Evolutionary conservation across 2,888 invertebrate genomes (phyloP).

Genomic region (Mesochorus sp.): DNA sequence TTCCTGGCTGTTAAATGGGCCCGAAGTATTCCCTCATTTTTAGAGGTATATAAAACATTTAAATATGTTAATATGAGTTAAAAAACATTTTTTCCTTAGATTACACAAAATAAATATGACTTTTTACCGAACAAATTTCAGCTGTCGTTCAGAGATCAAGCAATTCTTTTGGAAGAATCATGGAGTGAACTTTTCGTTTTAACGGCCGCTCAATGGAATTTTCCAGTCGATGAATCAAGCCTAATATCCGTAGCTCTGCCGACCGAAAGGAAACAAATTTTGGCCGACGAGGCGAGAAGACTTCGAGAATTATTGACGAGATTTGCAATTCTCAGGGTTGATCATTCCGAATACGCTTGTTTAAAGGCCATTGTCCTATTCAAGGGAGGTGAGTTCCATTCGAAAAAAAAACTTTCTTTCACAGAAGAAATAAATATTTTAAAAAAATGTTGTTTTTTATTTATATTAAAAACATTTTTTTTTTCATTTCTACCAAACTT

Average conservation of each 20-base stretch:
- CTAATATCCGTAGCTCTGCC: constrained; percentile 82
- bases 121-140: constrained; percentile 73
- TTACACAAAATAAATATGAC: background rate
- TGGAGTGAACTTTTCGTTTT: constrained; percentile 93
- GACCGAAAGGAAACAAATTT: constrained; percentile 83
- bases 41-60: constrained; percentile 83
- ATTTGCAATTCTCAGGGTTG: constrained; percentile 87
- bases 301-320: constrained; percentile 87
- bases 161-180: constrained; percentile 88
- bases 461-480: too few relatives aligned
- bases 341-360: constrained; percentile 93
- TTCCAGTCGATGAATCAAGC: constrained; percentile 86
- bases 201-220: constrained; percentile 91
- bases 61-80: background rate
- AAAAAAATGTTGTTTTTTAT: too few relatives aligned
- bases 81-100: background rate
- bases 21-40: constrained; percentile 89
- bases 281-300: constrained; percentile 85
- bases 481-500: too few relatives aligned
- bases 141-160: constrained; percentile 88
- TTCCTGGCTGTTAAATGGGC: constrained; percentile 92
- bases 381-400: constrained; percentile 88
- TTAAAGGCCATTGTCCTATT: constrained; percentile 92
- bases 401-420: background rate
- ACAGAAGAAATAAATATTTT: too few relatives aligned